These are phyloP conservation scores for Macroteleia sp. DNA, from an alignment of 2,888 invertebrate genomes.

Conservation along the genomic window DNA sequence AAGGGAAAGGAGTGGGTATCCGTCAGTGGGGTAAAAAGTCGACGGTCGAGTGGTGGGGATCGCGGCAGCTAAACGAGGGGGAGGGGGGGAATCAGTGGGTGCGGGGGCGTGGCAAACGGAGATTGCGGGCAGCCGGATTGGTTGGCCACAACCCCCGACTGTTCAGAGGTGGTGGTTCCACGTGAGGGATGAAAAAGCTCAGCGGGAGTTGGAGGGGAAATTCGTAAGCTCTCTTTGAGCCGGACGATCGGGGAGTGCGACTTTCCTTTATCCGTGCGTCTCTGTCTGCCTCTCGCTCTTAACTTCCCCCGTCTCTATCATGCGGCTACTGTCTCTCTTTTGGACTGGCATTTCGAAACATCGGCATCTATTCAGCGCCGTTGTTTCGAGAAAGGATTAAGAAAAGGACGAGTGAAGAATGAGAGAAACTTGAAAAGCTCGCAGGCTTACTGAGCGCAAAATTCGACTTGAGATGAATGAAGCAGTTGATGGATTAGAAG, in stretches of 20 bases:
- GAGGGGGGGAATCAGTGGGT: conserved; percentile 76
- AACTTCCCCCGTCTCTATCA: conserved; percentile 46
- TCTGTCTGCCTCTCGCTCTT: conserved; percentile 57
- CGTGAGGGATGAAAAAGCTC: conserved; percentile 72
- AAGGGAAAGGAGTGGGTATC: conserved; percentile 14
- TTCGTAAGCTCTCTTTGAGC: conserved; percentile 80
- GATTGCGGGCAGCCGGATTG: conserved; percentile 80
- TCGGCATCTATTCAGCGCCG: conserved; percentile 62
- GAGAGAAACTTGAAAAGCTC: conserved; percentile 76
- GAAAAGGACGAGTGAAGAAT: conserved; percentile 76
- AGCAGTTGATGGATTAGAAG: conserved; percentile 61
- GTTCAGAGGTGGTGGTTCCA: conserved; percentile 63
- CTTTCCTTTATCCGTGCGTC: conserved; percentile 51
- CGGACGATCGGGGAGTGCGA: conserved; percentile 67
- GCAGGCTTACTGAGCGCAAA: conserved; percentile 69
- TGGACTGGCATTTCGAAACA: conserved; percentile 58
- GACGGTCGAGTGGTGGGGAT: conserved; percentile 46
- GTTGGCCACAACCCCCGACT: conserved; percentile 78
- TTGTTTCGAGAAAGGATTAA: conserved; percentile 74
- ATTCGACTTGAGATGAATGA: conserved; percentile 48
- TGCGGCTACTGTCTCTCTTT: conserved; percentile 63
- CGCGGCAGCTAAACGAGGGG: conserved; percentile 57
- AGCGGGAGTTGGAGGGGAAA: conserved; percentile 74
- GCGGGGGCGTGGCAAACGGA: conserved; percentile 80
- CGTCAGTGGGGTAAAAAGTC: conserved; percentile 72